These are phyloP conservation scores for Tenualosa thibaudeaui DNA, from an alignment of 2,797 vertebrate species.

Conservation along the genomic window DNA sequence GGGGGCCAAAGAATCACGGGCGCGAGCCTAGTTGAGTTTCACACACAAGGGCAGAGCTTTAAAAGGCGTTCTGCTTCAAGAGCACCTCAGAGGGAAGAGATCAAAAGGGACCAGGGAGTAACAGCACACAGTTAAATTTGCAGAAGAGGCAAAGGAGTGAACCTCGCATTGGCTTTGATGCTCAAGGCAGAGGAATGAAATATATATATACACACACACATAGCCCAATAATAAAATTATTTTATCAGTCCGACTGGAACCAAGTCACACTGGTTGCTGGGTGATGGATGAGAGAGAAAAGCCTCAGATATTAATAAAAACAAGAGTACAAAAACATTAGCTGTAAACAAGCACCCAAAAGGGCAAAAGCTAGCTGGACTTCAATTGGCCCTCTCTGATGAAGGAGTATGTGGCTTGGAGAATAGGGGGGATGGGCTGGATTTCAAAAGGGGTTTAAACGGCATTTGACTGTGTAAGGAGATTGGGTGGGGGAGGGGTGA, in stretches of 20 bases:
- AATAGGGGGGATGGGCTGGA: constrained; percentile 56
- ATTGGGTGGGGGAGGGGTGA: constrained; percentile 57
- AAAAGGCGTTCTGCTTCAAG: constrained; percentile 19
- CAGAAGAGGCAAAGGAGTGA: neutral
- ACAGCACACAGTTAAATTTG: constrained; percentile 17
- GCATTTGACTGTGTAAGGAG: constrained; percentile 69
- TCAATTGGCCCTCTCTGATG: constrained; percentile 45
- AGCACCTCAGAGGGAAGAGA: constrained; percentile 19
- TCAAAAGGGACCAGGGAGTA: constrained; percentile 10
- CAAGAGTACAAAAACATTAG: neutral
- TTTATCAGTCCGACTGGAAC: constrained; percentile 8
- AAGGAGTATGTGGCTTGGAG: constrained; percentile 62
- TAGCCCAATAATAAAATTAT: neutral
- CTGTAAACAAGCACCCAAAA: neutral
- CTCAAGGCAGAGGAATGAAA: neutral
- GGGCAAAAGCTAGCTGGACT: neutral
- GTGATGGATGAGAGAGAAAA: neutral
- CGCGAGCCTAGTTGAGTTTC: neutral
- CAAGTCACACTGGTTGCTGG: neutral
- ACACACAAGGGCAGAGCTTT: constrained; percentile 2
- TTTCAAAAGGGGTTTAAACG: constrained; percentile 71
- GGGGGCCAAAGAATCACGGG: neutral
- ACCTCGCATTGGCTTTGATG: neutral
- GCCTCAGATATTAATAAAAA: neutral
- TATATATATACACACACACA: too few species aligned